phyloP scores from a whole-genome alignment of 64 coral and sea anemone genomes.

The Pocillopora damicornis region DNA sequence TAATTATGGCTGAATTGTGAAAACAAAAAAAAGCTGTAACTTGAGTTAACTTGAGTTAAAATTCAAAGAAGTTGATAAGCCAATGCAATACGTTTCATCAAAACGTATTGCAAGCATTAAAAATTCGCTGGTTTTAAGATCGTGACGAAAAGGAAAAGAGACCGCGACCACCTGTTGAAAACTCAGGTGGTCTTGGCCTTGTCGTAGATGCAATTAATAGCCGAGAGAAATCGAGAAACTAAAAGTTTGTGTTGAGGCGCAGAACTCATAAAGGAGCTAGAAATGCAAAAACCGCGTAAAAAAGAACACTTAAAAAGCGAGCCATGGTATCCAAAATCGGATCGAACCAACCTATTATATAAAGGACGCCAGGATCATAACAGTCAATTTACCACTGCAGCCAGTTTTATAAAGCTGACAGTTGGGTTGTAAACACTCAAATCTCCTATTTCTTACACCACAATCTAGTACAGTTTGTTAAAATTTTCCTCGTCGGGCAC shows the following conservation, averaged over 20 bases:
- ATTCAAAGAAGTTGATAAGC: neutral
- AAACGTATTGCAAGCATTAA: neutral
- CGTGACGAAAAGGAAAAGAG: neutral
- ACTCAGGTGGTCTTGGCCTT: slow-evolving; percentile 1
- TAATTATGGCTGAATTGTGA: neutral
- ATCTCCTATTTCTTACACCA: too few species aligned
- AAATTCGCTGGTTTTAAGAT: neutral
- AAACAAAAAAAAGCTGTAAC: neutral
- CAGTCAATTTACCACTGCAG: too few species aligned
- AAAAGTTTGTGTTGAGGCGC: too few species aligned
- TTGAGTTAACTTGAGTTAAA: neutral
- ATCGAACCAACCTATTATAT: too few species aligned
- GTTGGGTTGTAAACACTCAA: too few species aligned
- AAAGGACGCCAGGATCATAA: too few species aligned
- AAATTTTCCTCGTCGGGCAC: too few species aligned
- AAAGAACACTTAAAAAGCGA: neutral
- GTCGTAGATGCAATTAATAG: neutral
- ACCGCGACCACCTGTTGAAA: slow-evolving; percentile 1
- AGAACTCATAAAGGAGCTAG: neutral
- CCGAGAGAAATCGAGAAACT: neutral
- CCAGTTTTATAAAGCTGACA: too few species aligned
- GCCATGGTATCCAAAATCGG: too few species aligned
- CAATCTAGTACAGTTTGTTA: too few species aligned
- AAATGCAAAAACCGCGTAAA: neutral
- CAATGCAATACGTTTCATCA: too few species aligned